Base-by-base conservation (phyloP, 2,797 vertebrate genomes). In the Cuculus canorus region DNA sequence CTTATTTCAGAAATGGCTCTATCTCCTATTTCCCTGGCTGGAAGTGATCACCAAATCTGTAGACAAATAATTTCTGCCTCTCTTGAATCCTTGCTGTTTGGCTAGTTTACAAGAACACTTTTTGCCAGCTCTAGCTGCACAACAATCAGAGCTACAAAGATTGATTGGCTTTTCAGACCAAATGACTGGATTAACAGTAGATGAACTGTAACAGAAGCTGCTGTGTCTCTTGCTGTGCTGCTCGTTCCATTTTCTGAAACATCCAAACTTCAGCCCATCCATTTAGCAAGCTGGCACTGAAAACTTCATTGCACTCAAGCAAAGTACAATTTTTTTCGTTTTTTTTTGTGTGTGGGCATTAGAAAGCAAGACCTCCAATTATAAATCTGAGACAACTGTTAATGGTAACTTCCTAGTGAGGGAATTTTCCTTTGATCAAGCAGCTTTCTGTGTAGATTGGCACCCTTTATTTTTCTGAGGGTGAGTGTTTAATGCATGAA, bases 181-280 rank as follows among this genome's bases (percentile, higher is more conserved):
- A 91, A 86, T 57, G 78, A 76, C 56, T 91, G 57, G 82, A 93
- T 89, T 95, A 91, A 81, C 69, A 50, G 78, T 68, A 88, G 84
- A 87, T 82, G 71, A 82, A 64, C 66, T 75, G 28, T 75, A 91
- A 60, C 50, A 94, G 63, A 72, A 85, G 41, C 78, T 87, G 75
- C 48, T 39, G 32, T 53, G 21, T 43, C 75, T 82, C 82, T 82
- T 54, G 27, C 75, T 57, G 76, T 87, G 47, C 41, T 85, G 52
- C 17, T 72, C 1, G 0, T 61, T 92, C 64, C 8, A 15, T 69
- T 93, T 92, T 87, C 53, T 75, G 66, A 71, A 75, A 57, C n/a
- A 72, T 0, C 0, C 37, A 75, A 39, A 84, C 37, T 79, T 92
- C 52, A 50, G 27, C 16, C 57, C 63, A 56, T 59, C 17, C 39